Evolutionary conservation across 1,140 invertebrate species (phyloP), one percentile per base, ranked within the genome.

Genomic region (Eumeta japonica): DNA sequence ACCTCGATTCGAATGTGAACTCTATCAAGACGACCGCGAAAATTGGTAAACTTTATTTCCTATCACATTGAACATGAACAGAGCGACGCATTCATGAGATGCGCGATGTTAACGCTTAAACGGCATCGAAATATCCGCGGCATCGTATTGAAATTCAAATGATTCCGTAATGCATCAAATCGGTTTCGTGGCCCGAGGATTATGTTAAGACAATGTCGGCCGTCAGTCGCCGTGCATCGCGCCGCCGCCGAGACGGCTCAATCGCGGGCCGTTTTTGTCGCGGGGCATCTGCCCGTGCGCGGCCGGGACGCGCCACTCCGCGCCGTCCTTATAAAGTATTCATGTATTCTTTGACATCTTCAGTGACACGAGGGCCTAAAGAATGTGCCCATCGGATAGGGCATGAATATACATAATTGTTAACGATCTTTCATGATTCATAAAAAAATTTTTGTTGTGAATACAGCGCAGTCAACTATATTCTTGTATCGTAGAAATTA

Each of bases 121-220:
- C 57, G 61, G 61, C 45, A 64, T 68, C 54, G 62, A 47, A 52
- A 55, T 58, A 67, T 61, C 62, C 50, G 41, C 60, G 51, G 54
- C 58, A 62, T 58, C 58, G 45, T 54, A 62, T 71, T 74, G 63
- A 62, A 71, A 70, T 74, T 74, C 58, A 71, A 65, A 65, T 62
- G 46, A 44, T 50, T 37, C 55, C 51, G 54, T 68, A 65, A 66
- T 70, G 60, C 62, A 54, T 63, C 55, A 58, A 60, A 62, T 62
- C 58, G 5, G 62, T 71, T 65, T 68, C 55, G 50, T 61, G 48
- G 50, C 62, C 67, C 64, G 68, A 67, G 66, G 65, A 68, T 73
- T 73, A 73, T 71, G 68, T 57, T 71, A 73, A 73, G 68, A 73
- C 64, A 66, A 71, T 68, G 43, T 64, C 62, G 65, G 57, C 62